A percentile compares a stretch with the other conserved stretches of the same genome.
These are phyloP conservation scores for Microcebus ravelobensis DNA, from an alignment of 2,113 vertebrate species.

Conservation along the genomic window DNA sequence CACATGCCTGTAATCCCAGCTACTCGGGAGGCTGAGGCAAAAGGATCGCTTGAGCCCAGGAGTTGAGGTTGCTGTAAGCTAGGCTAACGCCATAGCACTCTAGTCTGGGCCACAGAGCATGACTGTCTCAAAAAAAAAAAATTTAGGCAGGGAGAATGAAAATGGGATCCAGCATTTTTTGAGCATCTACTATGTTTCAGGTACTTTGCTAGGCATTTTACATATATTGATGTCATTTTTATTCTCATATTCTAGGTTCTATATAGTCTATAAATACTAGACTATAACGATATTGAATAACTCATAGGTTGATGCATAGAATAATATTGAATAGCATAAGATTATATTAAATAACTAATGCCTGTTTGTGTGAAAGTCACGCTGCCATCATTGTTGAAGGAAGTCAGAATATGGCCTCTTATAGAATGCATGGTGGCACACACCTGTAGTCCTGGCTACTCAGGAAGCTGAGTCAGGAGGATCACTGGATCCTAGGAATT, in stretches of 20 bases:
- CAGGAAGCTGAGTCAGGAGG: too few species aligned
- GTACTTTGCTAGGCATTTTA: neutral
- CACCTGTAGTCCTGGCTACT: too few species aligned
- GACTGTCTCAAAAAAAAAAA: too few species aligned
- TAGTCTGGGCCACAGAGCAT: too few species aligned
- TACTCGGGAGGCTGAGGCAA: too few species aligned
- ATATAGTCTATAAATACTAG: neutral
- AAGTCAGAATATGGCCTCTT: neutral
- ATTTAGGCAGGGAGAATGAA: neutral
- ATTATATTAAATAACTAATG: constrained; percentile 16
- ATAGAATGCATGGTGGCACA: neutral
- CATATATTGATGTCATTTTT: neutral
- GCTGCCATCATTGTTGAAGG: neutral
- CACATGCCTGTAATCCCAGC: too few species aligned
- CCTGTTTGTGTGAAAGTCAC: neutral
- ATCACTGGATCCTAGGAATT: too few species aligned
- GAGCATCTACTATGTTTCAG: neutral
- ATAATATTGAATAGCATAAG: neutral
- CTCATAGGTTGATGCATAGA: neutral
- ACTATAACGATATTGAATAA: neutral
- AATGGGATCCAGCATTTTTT: neutral
- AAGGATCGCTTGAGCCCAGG: too few species aligned
- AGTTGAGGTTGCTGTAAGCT: too few species aligned
- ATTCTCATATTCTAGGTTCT: neutral
- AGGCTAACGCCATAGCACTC: too few species aligned